A percentile compares a stretch with the other conserved stretches of the same genome.
These are phyloP conservation scores for Caerostris extrusa DNA, from an alignment of 1,140 invertebrate species.

Conservation along the genomic window DNA sequence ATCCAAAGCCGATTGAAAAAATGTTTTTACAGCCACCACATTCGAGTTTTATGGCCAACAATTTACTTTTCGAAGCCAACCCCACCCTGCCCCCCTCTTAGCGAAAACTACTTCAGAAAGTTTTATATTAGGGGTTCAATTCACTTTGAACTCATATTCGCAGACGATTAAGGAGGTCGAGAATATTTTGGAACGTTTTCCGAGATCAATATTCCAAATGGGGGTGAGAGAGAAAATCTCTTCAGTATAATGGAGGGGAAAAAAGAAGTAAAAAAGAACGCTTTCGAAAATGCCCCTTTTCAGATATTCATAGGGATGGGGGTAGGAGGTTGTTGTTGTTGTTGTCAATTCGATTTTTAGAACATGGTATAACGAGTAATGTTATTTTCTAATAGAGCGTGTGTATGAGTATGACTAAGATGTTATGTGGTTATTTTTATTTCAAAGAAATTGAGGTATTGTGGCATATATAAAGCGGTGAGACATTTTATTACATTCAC, in stretches of 20 bases:
- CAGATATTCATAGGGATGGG: neutral
- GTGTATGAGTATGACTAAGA: neutral
- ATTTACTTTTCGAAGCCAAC: conserved; percentile 48
- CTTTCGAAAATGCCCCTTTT: neutral
- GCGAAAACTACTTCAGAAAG: conserved; percentile 49
- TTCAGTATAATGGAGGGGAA: neutral
- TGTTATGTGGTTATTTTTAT: too few relatives aligned
- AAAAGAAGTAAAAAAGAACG: neutral
- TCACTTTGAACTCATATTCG: conserved; percentile 67
- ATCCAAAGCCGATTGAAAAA: conserved; percentile 63
- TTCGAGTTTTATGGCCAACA: conserved; percentile 66
- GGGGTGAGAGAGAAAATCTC: neutral
- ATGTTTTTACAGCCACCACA: conserved; percentile 49
- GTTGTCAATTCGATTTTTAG: conserved; percentile 19
- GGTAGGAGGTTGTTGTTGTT: neutral
- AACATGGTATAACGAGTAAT: neutral
- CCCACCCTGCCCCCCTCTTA: neutral
- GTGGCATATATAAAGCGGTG: too few relatives aligned
- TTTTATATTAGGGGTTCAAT: conserved; percentile 71
- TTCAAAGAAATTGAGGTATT: too few relatives aligned
- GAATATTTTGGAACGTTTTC: conserved; percentile 68
- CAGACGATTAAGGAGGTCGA: conserved; percentile 41
- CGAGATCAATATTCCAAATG: conserved; percentile 63
- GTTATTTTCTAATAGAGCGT: neutral
- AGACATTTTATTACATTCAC: too few relatives aligned